Evolutionary conservation across 2,888 invertebrate species (phyloP), one percentile per base, ranked within the genome.

Genomic region (Agrotis segetum): DNA sequence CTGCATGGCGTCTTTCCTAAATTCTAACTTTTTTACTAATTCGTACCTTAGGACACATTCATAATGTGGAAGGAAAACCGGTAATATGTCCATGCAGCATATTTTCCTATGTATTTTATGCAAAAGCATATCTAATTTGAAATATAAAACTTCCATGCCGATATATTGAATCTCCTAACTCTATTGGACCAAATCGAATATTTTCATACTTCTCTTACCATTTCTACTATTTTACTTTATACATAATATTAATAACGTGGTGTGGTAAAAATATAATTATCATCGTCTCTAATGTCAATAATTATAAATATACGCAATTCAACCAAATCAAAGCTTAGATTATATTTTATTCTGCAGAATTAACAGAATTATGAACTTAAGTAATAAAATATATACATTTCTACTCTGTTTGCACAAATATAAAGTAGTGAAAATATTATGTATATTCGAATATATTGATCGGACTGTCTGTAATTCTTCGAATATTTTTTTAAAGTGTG

Each of bases 41-140:
- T 68, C 50, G 40, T 49, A 70, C 29, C 2, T 40, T 52, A 50
- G 6, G 11, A 62, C 13, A 14, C 29, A 40, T 78, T 56, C 55
- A 21, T 40, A 14, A 56, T 17, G 21, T 47, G 13, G 11, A 29
- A 44, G 7, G 29, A 63, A 56, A n/a, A 6, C 58, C 14, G 24
- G 19, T 47, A 59, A 52, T 46, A 49, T 63, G 50, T 58, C 66
- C 56, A 73, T 40, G 46, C 60, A 71, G 71, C 52, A 55, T 79
- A 83, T 81, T 83, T 81, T 83, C 71, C 40, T 85, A 85, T 49
- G 67, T 83, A 77, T 81, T 72, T 79, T 61, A 81, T 78, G 73
- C 74, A 71, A 71, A 68, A 59, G 66, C 65, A 81, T 80, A 60
- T 71, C 62, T 71, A 62, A 62, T 11, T 61, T n/a, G n/a, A n/a